A percentile compares a stretch with the other conserved stretches of the same genome.
Evolutionary conservation across 2,113 vertebrate genomes (phyloP).

Genomic region (Neofelis nebulosa): DNA sequence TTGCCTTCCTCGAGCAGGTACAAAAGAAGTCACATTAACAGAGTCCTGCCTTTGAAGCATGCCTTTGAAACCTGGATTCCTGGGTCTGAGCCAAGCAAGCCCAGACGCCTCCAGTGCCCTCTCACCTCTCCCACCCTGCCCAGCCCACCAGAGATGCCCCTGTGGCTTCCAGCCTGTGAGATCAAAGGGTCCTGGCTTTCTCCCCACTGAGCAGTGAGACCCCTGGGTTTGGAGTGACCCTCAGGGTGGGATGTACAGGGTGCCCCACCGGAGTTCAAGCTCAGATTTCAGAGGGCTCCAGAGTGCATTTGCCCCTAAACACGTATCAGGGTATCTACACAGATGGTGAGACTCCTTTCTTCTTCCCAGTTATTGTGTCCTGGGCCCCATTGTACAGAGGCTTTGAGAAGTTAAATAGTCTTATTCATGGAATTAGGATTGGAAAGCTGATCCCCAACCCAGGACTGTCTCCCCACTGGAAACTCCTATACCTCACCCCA

Average conservation of each 20-base stretch:
- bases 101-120: neutral
- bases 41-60: constrained; percentile 85
- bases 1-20: constrained; percentile 84
- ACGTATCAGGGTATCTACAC: neutral
- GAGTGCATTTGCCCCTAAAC: neutral
- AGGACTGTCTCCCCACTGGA: neutral
- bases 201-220: neutral
- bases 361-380: neutral
- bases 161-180: neutral
- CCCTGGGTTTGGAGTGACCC: neutral
- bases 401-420: neutral
- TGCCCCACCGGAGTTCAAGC: neutral
- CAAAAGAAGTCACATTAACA: constrained; percentile 83
- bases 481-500: neutral
- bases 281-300: neutral
- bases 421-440: neutral
- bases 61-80: constrained; percentile 81
- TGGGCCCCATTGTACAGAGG: neutral
- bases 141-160: neutral
- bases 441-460: neutral
- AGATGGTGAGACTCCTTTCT: neutral
- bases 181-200: constrained; percentile 53
- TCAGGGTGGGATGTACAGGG: neutral
- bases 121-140: neutral
- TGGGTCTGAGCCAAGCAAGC: constrained; percentile 67